phyloP scores from a whole-genome alignment of 2,113 vertebrate species.

The Epinephelus fuscoguttatus region DNA sequence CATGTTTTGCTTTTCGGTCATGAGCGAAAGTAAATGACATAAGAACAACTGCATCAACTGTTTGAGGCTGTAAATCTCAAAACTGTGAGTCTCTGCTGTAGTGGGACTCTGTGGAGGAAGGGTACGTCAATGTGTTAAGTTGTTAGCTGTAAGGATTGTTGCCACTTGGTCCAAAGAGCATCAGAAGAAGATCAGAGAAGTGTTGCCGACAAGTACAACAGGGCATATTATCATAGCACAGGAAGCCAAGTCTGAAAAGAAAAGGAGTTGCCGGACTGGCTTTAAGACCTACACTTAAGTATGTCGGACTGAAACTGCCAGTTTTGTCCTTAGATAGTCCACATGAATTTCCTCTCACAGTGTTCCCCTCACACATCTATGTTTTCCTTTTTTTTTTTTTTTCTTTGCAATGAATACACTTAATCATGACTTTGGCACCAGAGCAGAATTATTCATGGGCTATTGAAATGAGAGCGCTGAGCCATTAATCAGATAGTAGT shows the following conservation, averaged over 20 bases:
- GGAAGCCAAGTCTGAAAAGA: neutral
- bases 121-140: no score
- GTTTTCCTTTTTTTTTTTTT: conserved; percentile 63
- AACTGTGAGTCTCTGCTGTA: neutral
- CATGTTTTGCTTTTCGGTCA: neutral
- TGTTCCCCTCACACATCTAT: conserved; percentile 57
- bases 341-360: conserved; percentile 32
- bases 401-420: conserved; percentile 68
- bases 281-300: neutral
- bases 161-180: neutral
- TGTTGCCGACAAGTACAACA: neutral
- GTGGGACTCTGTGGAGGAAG: neutral
- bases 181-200: neutral
- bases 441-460: conserved; percentile 80
- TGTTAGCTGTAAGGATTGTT: neutral
- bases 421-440: conserved; percentile 70
- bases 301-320: neutral
- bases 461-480: conserved; percentile 78
- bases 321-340: conserved; percentile 1
- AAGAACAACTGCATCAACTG: neutral
- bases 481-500: conserved; percentile 81
- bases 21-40: neutral
- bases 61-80: no score
- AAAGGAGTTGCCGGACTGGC: neutral
- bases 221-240: neutral